phyloP scores from a whole-genome alignment of 2,113 vertebrate species.

The Megaptera novaeangliae region DNA sequence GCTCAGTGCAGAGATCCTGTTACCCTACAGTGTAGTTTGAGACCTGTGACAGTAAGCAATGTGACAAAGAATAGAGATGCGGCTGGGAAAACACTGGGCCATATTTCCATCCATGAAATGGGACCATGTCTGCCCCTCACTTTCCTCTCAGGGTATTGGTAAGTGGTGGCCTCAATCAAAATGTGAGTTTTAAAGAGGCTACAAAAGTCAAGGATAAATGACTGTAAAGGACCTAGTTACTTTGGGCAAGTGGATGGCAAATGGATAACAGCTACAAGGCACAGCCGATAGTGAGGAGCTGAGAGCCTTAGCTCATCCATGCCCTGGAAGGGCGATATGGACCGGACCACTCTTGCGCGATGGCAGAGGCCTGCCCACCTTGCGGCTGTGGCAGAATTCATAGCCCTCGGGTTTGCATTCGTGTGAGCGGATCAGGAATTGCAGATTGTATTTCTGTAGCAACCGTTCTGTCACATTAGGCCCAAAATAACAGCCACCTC shows the following conservation, averaged over 20 bases:
- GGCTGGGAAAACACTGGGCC: not conserved
- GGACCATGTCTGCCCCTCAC: not conserved
- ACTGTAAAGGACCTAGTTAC: not conserved
- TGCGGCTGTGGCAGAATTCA: conserved; percentile 90
- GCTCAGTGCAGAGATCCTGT: not conserved
- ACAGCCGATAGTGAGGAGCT: fast-evolving
- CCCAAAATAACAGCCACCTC: conserved; percentile 93
- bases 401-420: conserved; percentile 97
- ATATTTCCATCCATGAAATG: not conserved
- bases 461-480: conserved; percentile 88
- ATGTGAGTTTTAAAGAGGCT: not conserved
- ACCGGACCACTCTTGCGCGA: too few species aligned
- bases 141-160: not conserved
- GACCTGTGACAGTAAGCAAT: not conserved
- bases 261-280: not conserved
- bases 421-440: conserved; percentile 92
- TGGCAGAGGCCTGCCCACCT: conserved; percentile 72
- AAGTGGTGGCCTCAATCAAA: not conserved
- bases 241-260: not conserved
- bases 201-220: not conserved
- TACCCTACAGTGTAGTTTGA: not conserved
- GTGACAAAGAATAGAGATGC: not conserved
- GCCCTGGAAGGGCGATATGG: fast-evolving
- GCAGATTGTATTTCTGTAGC: conserved; percentile 85
- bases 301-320: not conserved